Evolutionary conservation across 2,888 invertebrate species (phyloP), one percentile per base, ranked within the genome.

Genomic region (Tanytarsus gracilentus): DNA sequence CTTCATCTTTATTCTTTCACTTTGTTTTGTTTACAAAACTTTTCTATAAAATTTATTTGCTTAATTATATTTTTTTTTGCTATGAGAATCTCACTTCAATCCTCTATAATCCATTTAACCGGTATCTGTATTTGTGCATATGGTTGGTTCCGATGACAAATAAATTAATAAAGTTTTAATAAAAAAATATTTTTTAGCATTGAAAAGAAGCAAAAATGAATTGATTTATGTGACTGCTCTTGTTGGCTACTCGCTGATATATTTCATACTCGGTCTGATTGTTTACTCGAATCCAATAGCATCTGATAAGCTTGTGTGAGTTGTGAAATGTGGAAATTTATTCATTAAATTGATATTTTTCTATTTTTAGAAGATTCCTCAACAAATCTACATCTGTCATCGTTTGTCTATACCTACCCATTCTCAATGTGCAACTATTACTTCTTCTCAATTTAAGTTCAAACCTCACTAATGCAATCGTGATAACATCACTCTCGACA

Each of bases 1-100:
- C 44, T 33, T 44, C 21, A 6, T 18, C 23, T 9, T 18, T 23
- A 23, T 44, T 44, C n/a, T n/a, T n/a, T n/a, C n/a, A n/a, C n/a
- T n/a, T n/a, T n/a, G n/a, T n/a, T 40, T 44, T 44, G 44, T 44
- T 44, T 44, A 44, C 44, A 44, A 44, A 23, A 33, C 9, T 21
- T 40, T 40, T 40, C 18, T 6, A 23, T 6, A 18, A 44, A 8
- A 16, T 44, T 6, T 39, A 16, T 39, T 39, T 39, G 18, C 18
- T 18, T 18, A 18, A 11, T 44, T 18, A 44, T 21, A 23, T 5
- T 33, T 33, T 33, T 2, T 4, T 33, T n/a, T 33, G 44, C n/a
- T 23, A 44, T 44, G 44, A 44, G 23, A 44, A 18, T 44, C 11
- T 44, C 44, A 44, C 21, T 44, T 21, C 44, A 44, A 11, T 23